Evolutionary conservation across 2,888 invertebrate species (phyloP), one percentile per base, ranked within the genome.

Genomic region (Cheilosia urbana): DNA sequence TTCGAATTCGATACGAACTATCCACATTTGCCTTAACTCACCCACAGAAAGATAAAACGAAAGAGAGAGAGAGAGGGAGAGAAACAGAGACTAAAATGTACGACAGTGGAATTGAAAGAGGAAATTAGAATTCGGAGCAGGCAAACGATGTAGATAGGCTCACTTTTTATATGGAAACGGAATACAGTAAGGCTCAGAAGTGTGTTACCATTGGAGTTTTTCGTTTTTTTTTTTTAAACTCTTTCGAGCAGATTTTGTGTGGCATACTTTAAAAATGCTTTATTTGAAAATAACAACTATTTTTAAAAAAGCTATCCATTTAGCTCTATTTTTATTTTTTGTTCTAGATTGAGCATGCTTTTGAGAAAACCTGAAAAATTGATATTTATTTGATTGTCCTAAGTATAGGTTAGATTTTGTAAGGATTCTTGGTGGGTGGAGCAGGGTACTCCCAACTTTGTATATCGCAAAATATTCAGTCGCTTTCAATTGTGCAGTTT

Each of bases 111-210:
- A 62, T 62, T 53, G 34, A 17, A 47, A 47, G 47, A 45, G 34
- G 53, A 63, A 73, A 73, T 73, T 73, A 37, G 17, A 73, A 73
- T 65, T 73, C 34, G n/a, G 17, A 47, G 7, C 40, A 17, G 62
- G 19, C 30, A n/a, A 17, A 37, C 15, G 15, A 24, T 15, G 62
- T 17, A 40, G n/a, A n/a, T 2, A 27, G 9, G 34, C n/a, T 37
- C n/a, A 21, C 13, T 30, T 30, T 21, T 45, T 51, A 3, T 15
- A 47, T 58, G 11, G 13, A 6, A 5, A 37, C 37, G 37, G 37
- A 37, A 2, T 47, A 73, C 63, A 73, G 73, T 73, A 17, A 15
- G 24, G 24, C 2, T 5, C 1, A 34, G 5, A 57, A 73, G 63
- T 73, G 21, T 27, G 60, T 11, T 4, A 37, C 37, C 37, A 13